A percentile compares a stretch with the other conserved stretches of the same genome.
Evolutionary conservation across 1,140 invertebrate genomes (phyloP).

Genomic region (Bacillus rossius): DNA sequence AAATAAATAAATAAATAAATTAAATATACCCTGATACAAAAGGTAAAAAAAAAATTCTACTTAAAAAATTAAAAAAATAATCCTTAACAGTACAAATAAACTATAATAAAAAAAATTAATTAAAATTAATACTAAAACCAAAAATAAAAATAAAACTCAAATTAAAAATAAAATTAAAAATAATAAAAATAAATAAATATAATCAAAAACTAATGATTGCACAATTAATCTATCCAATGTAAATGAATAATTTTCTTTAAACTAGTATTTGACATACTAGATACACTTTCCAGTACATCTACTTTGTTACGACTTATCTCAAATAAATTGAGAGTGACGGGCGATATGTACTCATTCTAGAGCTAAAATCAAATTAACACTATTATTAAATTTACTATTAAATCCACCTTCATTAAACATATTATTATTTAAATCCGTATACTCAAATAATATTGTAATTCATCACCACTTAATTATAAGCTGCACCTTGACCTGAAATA

Average conservation of each 20-base stretch:
- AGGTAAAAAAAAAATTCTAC: slow-evolving; percentile 53
- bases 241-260: slow-evolving; percentile 47
- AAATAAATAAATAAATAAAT: slow-evolving; percentile 40
- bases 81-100: slow-evolving; percentile 43
- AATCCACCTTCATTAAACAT: slow-evolving; percentile 45
- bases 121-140: slow-evolving; percentile 42
- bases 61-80: slow-evolving; percentile 36
- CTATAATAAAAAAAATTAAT: slow-evolving; percentile 44
- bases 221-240: slow-evolving; percentile 48
- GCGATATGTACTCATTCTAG: slow-evolving; percentile 58
- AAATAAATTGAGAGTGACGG: slow-evolving; percentile 56
- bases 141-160: slow-evolving; percentile 27
- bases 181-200: slow-evolving; percentile 45
- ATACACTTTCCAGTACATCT: slow-evolving; percentile 59
- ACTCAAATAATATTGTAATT: slow-evolving; percentile 44
- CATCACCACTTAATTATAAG: slow-evolving; percentile 46
- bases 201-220: slow-evolving; percentile 25
- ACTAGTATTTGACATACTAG: slow-evolving; percentile 50
- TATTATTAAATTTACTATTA: slow-evolving; percentile 43
- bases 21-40: slow-evolving; percentile 60
- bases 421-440: slow-evolving; percentile 36
- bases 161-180: slow-evolving; percentile 35
- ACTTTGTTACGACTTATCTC: slow-evolving; percentile 69
- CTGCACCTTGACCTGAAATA: slow-evolving; percentile 53
- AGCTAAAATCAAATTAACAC: slow-evolving; percentile 39